Percentiles rank a stretch among this genome's conserved stretches.
Conservation (phyloP, 2,797 vertebrate species). For the Chelon auratus region DNA sequence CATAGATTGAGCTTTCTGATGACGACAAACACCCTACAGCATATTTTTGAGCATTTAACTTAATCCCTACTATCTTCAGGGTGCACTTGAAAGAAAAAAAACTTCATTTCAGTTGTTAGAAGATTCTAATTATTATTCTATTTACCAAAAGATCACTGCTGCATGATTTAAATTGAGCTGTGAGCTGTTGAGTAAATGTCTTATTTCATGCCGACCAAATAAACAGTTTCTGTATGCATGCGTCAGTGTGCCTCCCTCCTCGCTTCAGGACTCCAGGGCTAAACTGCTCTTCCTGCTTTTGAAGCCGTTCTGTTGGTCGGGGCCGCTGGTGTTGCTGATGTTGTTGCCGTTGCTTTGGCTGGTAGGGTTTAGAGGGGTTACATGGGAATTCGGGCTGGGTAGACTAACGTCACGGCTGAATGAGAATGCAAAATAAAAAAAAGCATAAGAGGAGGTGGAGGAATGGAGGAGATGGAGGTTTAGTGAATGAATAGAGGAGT, state of each 20-base stretch:
- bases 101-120: conserved; percentile 2
- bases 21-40: background rate
- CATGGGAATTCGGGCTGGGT: conserved; percentile 65
- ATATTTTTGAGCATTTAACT: background rate
- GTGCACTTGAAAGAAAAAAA: background rate
- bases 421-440: conserved; percentile 63
- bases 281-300: conserved; percentile 76
- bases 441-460: conserved; percentile 44
- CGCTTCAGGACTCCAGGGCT: conserved; percentile 62
- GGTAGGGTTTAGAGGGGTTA: conserved; percentile 58
- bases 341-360: conserved; percentile 64
- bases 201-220: conserved; percentile 57
- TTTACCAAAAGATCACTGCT: conserved; percentile 25
- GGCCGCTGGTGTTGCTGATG: conserved; percentile 59
- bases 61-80: conserved; percentile 1
- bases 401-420: conserved; percentile 66
- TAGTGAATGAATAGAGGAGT: conserved; percentile 56
- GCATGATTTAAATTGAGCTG: conserved; percentile 42
- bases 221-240: conserved; percentile 69
- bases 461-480: conserved; percentile 41
- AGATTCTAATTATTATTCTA: conserved; percentile 4
- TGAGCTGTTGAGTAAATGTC: conserved; percentile 47
- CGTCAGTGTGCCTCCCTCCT: conserved; percentile 60
- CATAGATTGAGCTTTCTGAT: conserved; percentile 6
- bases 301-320: conserved; percentile 72